A percentile compares a stretch with the other conserved stretches of the same genome.
These are phyloP conservation scores for Microvelia longipes DNA, from an alignment of 1,140 invertebrate species.

Conservation along the genomic window DNA sequence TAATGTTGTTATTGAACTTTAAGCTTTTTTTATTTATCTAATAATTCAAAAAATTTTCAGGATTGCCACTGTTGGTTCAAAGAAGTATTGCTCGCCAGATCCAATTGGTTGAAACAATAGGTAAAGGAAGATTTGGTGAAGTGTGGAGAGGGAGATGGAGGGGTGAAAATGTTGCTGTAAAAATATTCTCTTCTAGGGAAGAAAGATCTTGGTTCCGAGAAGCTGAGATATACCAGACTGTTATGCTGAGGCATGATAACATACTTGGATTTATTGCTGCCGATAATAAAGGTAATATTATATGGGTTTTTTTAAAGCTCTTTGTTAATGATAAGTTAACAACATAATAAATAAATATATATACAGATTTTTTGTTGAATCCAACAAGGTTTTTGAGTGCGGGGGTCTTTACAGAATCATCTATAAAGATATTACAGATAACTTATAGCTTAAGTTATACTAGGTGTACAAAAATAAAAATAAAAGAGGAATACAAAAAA, in stretches of 20 bases:
- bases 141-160: conserved; percentile 78
- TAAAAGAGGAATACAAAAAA: no score
- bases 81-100: conserved; percentile 63
- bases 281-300: conserved; percentile 35
- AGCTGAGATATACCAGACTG: conserved; percentile 77
- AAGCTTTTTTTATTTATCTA: no score
- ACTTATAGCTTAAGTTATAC: no score
- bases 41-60: no score
- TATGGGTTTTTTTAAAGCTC: background rate
- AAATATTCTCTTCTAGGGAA: conserved; percentile 77
- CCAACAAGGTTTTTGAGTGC: no score
- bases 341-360: no score
- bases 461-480: no score
- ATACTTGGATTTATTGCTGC: conserved; percentile 84
- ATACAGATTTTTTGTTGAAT: no score
- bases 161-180: conserved; percentile 76
- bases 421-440: no score
- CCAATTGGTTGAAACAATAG: conserved; percentile 57
- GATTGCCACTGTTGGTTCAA: conserved; percentile 61
- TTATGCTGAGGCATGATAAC: conserved; percentile 73
- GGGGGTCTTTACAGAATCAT: no score
- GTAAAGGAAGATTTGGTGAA: conserved; percentile 72
- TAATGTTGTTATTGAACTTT: no score
- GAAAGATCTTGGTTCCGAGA: conserved; percentile 78
- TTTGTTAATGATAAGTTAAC: no score